Percentiles rank a stretch among this genome's conserved stretches.
Conservation (phyloP, 1,140 invertebrate species). For the Patella vulgata region DNA sequence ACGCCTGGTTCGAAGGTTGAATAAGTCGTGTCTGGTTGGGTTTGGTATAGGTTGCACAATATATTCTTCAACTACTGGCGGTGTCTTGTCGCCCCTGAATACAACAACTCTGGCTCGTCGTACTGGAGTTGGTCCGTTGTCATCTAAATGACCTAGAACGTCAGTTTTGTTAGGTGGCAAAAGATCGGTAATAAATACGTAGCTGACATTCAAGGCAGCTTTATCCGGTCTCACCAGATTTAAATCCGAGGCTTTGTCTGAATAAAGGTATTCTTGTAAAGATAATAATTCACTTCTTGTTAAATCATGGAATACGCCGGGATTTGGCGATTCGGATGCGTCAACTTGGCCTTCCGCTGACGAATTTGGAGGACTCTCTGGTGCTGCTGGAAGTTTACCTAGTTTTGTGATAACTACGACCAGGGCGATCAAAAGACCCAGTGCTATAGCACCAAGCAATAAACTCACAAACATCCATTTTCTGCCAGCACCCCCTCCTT, state of each 20-base stretch:
- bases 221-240: background rate
- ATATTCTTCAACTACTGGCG: conserved; percentile 3
- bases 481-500: no score
- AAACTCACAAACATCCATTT: no score
- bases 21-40: background rate
- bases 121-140: background rate
- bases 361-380: background rate
- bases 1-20: background rate
- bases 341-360: background rate
- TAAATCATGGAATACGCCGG: conserved; percentile 7
- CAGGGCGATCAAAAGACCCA: no score
- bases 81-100: background rate
- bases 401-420: no score
- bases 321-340: background rate
- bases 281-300: conserved; percentile 18
- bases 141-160: background rate
- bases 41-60: background rate
- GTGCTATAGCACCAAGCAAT: no score
- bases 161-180: conserved; percentile 5
- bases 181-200: background rate
- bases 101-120: conserved; percentile 1
- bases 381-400: no score
- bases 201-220: background rate
- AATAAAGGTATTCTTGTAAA: conserved; percentile 32
- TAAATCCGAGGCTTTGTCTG: no score